Conservation (phyloP, 2,888 invertebrate genomes). For the Eudemis profundana region DNA sequence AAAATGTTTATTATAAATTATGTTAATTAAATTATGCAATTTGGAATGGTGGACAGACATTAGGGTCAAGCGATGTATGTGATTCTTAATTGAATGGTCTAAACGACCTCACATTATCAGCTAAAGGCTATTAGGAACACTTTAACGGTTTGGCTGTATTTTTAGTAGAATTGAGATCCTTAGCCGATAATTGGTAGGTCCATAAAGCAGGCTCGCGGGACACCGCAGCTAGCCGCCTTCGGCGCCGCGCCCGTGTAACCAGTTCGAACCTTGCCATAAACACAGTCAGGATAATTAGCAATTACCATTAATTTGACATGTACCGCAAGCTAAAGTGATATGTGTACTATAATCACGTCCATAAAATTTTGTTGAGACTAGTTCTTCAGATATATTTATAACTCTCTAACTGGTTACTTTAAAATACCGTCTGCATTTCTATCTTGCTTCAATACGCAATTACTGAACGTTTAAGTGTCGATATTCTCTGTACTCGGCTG, state of each 20-base stretch:
- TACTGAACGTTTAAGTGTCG: not conserved
- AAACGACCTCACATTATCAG: slow-evolving; percentile 4
- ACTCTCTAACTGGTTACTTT: slow-evolving; percentile 9
- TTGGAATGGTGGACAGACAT: slow-evolving; percentile 28
- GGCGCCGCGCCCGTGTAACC: slow-evolving; percentile 41
- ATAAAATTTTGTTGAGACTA: slow-evolving; percentile 16
- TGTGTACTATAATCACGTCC: slow-evolving; percentile 27
- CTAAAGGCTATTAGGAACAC: slow-evolving; percentile 10
- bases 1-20: slow-evolving; percentile 34
- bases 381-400: slow-evolving; percentile 9
- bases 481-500: not conserved
- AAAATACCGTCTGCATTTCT: slow-evolving; percentile 9
- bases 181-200: slow-evolving; percentile 14
- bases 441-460: not conserved
- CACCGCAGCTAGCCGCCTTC: not conserved
- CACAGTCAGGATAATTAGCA: slow-evolving; percentile 49
- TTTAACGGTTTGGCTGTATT: slow-evolving; percentile 13
- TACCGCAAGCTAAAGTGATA: slow-evolving; percentile 33
- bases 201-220: slow-evolving; percentile 14
- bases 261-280: slow-evolving; percentile 47
- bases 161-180: slow-evolving; percentile 21
- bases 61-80: slow-evolving; percentile 34
- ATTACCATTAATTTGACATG: slow-evolving; percentile 33
- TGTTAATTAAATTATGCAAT: slow-evolving; percentile 41
- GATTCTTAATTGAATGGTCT: slow-evolving; percentile 19